Evolutionary conservation across 2,888 invertebrate genomes (phyloP).

Genomic region (Scaptomyza flava): DNA sequence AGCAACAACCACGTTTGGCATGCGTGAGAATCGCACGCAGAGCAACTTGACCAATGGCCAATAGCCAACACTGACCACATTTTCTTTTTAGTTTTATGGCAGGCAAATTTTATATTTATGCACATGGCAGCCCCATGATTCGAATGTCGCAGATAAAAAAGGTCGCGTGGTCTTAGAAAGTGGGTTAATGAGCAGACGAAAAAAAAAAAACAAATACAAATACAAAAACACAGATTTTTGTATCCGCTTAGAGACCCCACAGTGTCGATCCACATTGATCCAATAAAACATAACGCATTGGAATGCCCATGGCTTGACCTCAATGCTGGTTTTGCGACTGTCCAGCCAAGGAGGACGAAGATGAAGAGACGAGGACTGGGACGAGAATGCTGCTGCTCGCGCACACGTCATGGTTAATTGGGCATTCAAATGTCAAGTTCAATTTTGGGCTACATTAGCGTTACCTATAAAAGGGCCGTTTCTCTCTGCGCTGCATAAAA

Average conservation of each 20-base stretch:
- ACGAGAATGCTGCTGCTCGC: constrained; percentile 38
- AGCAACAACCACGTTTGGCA: constrained; percentile 40
- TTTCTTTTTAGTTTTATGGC: constrained; percentile 53
- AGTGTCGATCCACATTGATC: constrained; percentile 34
- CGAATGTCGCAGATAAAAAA: constrained; percentile 63
- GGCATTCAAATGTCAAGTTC: constrained; percentile 85
- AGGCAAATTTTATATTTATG: constrained; percentile 52
- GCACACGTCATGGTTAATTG: constrained; percentile 82
- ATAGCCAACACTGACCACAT: constrained; percentile 27
- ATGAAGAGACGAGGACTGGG: constrained; percentile 34
- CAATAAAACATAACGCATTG: constrained; percentile 76
- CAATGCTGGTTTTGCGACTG: constrained; percentile 41
- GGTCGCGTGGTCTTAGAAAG: constrained; percentile 65
- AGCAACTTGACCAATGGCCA: constrained; percentile 36
- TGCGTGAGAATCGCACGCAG: constrained; percentile 70
- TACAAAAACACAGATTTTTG: constrained; percentile 6
- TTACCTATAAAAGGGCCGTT: constrained; percentile 83
- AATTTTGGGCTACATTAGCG: constrained; percentile 84
- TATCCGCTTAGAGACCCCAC: constrained; percentile 31
- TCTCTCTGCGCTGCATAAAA: constrained; percentile 74
- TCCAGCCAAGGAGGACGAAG: constrained; percentile 17
- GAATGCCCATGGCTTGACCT: constrained; percentile 71
- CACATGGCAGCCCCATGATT: constrained; percentile 49
- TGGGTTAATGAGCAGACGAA: constrained; percentile 65
- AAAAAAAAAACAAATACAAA: background rate